A percentile compares a stretch with the other conserved stretches of the same genome.
These are phyloP conservation scores for Gadus macrocephalus DNA, from an alignment of 2,113 vertebrate genomes.

Conservation along the genomic window DNA sequence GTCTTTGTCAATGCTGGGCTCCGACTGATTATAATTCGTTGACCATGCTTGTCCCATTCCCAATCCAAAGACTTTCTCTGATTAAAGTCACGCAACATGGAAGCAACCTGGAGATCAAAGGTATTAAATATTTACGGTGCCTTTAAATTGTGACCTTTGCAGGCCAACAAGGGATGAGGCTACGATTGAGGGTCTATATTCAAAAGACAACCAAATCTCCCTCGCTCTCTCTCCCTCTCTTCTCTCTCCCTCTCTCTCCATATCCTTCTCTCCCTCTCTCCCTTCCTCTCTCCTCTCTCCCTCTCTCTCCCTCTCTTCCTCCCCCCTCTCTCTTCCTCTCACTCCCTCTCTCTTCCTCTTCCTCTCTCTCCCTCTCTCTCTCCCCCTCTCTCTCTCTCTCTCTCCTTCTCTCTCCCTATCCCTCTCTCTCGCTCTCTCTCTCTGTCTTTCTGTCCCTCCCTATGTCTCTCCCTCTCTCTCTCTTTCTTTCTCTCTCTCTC, in stretches of 20 bases:
- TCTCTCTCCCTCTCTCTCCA: too few species aligned
- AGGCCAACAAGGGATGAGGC: conserved; percentile 18
- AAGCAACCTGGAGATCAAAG: conserved; percentile 38
- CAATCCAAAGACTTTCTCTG: conserved; percentile 1
- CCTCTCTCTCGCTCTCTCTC: conserved; percentile 4
- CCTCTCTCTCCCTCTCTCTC: conserved; percentile 13
- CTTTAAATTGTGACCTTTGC: conserved; percentile 56
- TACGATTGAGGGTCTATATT: conserved; percentile 34
- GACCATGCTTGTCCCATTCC: background rate
- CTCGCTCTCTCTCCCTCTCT: conserved; percentile 10
- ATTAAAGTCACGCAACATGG: conserved; percentile 43
- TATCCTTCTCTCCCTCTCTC: too few species aligned
- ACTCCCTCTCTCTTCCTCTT: background rate
- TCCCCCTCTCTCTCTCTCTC: background rate
- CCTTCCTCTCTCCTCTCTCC: background rate
- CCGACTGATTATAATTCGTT: background rate
- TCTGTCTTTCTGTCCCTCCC: too few species aligned
- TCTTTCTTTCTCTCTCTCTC: conserved; percentile 20
- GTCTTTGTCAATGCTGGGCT: background rate
- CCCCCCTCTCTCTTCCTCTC: background rate
- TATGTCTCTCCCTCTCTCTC: too few species aligned
- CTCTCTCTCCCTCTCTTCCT: conserved; percentile 13
- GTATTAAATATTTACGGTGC: conserved; percentile 54
- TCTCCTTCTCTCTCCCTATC: background rate
- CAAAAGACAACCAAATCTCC: conserved; percentile 36